phyloP scores from a whole-genome alignment of 2,888 invertebrate species.

The Plebejus melissa region DNA sequence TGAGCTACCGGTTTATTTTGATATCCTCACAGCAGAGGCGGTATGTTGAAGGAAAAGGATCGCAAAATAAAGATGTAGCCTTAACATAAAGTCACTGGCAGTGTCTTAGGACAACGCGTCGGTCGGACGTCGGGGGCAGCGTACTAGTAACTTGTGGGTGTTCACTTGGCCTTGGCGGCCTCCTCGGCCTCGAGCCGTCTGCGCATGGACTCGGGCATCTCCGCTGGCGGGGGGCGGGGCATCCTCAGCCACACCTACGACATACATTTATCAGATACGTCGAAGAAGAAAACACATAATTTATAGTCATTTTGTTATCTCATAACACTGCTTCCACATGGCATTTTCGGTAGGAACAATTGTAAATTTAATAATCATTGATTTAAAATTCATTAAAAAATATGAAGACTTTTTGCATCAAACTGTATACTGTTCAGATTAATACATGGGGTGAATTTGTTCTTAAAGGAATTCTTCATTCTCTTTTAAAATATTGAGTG shows the following conservation, averaged over 20 bases:
- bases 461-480: too few relatives aligned
- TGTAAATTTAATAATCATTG: constrained; percentile 59
- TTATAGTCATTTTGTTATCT: constrained; percentile 36
- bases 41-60: background rate
- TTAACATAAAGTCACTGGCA: background rate
- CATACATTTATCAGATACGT: background rate
- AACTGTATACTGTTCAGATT: too few relatives aligned
- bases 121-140: constrained; percentile 10
- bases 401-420: too few relatives aligned
- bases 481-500: background rate
- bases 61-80: constrained; percentile 16
- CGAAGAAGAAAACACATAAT: background rate
- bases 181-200: constrained; percentile 80
- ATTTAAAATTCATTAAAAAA: background rate
- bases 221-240: constrained; percentile 97
- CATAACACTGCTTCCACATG: constrained; percentile 55
- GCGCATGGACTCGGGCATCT: constrained; percentile 95
- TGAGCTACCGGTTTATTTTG: background rate
- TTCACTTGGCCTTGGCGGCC: constrained; percentile 59
- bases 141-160: constrained; percentile 22
- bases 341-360: constrained; percentile 66
- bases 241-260: constrained; percentile 84
- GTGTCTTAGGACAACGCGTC: constrained; percentile 12
- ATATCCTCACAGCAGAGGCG: background rate
- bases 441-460: too few relatives aligned